phyloP scores from a whole-genome alignment of 2,888 invertebrate species.

The Phorcus lineatus region DNA sequence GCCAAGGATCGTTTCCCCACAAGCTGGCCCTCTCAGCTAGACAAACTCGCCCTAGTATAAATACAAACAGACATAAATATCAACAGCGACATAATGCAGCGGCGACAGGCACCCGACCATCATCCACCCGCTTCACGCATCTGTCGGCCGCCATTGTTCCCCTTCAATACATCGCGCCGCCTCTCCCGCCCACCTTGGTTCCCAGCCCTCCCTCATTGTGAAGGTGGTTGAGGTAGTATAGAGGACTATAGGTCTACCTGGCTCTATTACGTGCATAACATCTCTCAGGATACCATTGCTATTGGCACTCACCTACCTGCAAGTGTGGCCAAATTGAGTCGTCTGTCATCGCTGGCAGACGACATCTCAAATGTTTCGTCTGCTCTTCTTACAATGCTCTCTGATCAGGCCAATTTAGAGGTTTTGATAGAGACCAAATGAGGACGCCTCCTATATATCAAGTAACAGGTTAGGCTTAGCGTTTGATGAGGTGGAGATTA shows the following conservation, averaged over 20 bases:
- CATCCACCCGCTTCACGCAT: conserved; percentile 10
- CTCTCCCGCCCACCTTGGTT: conserved; percentile 13
- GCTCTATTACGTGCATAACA: no score
- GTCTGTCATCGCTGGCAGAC: neutral
- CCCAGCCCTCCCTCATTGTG: neutral
- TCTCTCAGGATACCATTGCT: no score
- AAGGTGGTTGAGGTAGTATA: neutral
- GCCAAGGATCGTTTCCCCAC: neutral
- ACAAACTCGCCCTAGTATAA: neutral
- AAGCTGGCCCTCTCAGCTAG: neutral
- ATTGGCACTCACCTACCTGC: neutral
- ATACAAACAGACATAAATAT: conserved; percentile 15
- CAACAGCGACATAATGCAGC: neutral
- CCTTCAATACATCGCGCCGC: neutral
- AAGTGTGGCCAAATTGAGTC: neutral
- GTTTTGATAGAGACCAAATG: neutral
- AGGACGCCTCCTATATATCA: conserved; percentile 1
- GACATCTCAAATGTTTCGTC: neutral
- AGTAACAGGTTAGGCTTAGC: neutral
- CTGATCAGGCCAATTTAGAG: neutral
- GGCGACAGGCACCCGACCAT: conserved; percentile 1
- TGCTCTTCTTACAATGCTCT: neutral
- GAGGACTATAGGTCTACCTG: no score
- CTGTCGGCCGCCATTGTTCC: neutral
- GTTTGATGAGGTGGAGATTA: neutral